These are phyloP conservation scores for Eupithecia subfuscata DNA, from an alignment of 2,888 invertebrate species.

Conservation along the genomic window DNA sequence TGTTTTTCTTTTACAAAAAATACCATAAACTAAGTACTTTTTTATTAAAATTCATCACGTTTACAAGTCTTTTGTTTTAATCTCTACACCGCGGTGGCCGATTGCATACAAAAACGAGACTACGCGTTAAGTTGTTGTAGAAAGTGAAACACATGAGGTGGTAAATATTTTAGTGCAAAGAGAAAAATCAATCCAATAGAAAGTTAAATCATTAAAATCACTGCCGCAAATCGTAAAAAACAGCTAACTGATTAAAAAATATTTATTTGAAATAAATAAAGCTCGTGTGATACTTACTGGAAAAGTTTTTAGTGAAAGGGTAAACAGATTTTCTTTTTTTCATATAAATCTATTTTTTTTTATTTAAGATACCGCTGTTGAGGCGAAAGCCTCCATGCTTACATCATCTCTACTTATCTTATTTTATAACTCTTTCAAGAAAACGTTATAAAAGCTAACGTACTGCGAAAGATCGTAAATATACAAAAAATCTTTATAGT, in stretches of 20 bases:
- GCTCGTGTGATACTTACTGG: neutral
- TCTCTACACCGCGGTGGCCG: neutral
- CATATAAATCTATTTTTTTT: neutral
- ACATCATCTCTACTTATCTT: neutral
- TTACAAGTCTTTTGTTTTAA: neutral
- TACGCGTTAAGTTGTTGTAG: neutral
- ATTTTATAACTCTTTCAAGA: conserved; percentile 52
- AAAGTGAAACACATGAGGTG: no score
- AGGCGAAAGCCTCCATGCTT: neutral
- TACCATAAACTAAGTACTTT: neutral
- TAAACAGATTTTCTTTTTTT: neutral
- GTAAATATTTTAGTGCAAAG: no score
- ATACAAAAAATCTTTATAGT: conserved; percentile 64
- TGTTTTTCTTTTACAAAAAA: neutral
- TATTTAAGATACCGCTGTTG: neutral
- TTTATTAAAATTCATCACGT: neutral
- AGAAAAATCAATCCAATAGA: no score
- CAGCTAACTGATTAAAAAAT: neutral
- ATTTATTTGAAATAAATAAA: neutral
- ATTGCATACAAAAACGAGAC: neutral
- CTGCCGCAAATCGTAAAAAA: neutral
- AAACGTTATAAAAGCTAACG: conserved; percentile 66
- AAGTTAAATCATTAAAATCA: no score
- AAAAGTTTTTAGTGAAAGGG: neutral
- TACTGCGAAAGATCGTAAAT: conserved; percentile 64